Evolutionary conservation across 2,888 invertebrate genomes (phyloP), one percentile per base, ranked within the genome.

Genomic region (Muschampia staudingeri): DNA sequence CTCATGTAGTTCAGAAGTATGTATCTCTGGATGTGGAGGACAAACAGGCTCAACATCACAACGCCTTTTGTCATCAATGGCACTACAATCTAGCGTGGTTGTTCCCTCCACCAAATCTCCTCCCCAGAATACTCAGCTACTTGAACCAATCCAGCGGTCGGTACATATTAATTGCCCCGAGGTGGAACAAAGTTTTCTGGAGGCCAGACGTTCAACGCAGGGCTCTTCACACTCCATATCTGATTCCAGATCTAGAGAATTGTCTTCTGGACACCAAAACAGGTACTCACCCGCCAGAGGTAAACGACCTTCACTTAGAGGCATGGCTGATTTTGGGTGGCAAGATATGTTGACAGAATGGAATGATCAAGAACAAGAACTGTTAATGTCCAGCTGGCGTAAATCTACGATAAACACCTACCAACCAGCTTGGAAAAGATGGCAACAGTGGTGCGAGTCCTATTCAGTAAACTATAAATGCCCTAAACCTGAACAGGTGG

Each of bases 291-390:
- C 87, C 87, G 2, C 86, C 87, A 25, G 78, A 82, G 69, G 82
- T 87, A 40, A 82, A 73, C 19, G 82, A 86, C 9, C 73, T 90
- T 14, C 61, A 72, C 8, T 85, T 91, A 86, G 86, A 88, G 80
- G 89, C 85, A n/a, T 89, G 89, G 89, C 85, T 83, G 80, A 85
- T 89, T 85, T 86, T 78, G 87, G 87, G 86, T 89, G 89, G 89
- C 65, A 80, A 52, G 83, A 83, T 14, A 19, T 80, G 25, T 72
- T 85, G 8, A 67, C 75, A 30, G 82, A 83, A n/a, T 88, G 89
- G 90, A 67, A 83, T 11, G 73, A 70, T 8, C n/a, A 69, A 69
- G 83, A 85, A 72, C 77, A 76, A 78, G 3, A 44, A 0, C 61
- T 85, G 11, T 42, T 85, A 3, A 16, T 82, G 72, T 82, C 83